Conservation (phyloP, 2,797 vertebrate genomes). For the Peromyscus nudipes region DNA sequence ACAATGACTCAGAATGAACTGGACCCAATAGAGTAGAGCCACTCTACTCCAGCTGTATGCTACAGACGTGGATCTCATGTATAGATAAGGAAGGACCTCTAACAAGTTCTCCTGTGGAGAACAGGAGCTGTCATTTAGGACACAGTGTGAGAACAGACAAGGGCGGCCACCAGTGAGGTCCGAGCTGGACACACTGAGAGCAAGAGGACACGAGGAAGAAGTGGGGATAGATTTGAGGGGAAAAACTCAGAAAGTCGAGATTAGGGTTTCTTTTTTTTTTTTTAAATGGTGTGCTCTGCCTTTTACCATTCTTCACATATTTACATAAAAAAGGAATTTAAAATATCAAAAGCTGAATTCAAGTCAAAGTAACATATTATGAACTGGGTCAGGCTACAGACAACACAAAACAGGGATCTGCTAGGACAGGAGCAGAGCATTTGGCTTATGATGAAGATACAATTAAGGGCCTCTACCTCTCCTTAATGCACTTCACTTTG, state of each 20-base stretch:
- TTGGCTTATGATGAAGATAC: constrained; percentile 27
- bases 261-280: background rate
- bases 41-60: background rate
- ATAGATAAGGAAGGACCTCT: background rate
- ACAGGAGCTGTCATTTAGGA: background rate
- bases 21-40: background rate
- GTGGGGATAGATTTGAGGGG: background rate
- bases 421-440: background rate
- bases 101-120: constrained; percentile 2
- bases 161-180: background rate
- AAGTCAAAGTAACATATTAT: constrained; percentile 41
- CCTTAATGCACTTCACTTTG: background rate
- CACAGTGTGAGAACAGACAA: background rate
- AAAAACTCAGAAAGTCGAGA: background rate
- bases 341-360: constrained; percentile 13
- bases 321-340: background rate
- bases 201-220: background rate
- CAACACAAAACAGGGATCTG: background rate
- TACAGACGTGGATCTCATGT: background rate
- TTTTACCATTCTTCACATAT: background rate
- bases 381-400: constrained; percentile 20
- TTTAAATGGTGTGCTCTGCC: background rate
- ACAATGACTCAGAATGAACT: background rate
- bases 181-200: background rate
- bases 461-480: background rate